Conservation (phyloP, 2,888 invertebrate genomes). For the Dynastes tityus region DNA sequence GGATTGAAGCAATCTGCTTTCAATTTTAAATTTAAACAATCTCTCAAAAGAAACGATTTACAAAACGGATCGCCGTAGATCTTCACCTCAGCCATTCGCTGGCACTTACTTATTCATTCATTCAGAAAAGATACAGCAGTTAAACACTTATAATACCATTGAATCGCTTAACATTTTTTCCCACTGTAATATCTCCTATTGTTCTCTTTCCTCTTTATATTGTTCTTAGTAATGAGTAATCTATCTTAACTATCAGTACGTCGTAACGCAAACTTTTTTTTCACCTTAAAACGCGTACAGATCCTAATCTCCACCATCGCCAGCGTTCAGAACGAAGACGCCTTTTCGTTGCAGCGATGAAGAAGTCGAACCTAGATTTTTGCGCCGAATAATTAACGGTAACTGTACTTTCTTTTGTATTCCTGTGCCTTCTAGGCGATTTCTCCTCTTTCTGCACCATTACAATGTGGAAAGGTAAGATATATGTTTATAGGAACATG, state of each 20-base stretch:
- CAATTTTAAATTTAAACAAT: background rate
- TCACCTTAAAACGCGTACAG: slow-evolving; percentile 35
- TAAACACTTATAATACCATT: slow-evolving; percentile 44
- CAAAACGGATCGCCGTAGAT: slow-evolving; percentile 25
- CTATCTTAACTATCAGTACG: slow-evolving; percentile 46
- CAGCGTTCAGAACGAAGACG: background rate
- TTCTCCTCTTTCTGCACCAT: slow-evolving; percentile 5
- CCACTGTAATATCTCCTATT: slow-evolving; percentile 42
- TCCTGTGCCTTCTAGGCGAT: slow-evolving; percentile 11
- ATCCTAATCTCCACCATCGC: slow-evolving; percentile 26
- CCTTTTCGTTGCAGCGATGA: too few species aligned
- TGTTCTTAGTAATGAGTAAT: slow-evolving; percentile 46
- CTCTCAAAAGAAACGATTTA: background rate
- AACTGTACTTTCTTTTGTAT: slow-evolving; percentile 46
- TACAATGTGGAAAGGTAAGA: background rate
- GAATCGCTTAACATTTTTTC: slow-evolving; percentile 42
- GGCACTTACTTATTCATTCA: slow-evolving; percentile 25
- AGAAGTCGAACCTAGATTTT: slow-evolving; percentile 41
- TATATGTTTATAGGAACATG: background rate
- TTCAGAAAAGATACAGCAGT: slow-evolving; percentile 46
- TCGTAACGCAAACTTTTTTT: slow-evolving; percentile 29
- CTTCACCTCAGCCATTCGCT: slow-evolving; percentile 9
- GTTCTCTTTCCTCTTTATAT: slow-evolving; percentile 44
- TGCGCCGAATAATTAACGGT: slow-evolving; percentile 37
- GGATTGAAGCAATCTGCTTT: background rate